A percentile compares a stretch with the other conserved stretches of the same genome.
Evolutionary conservation across 2,113 vertebrate genomes (phyloP).

Genomic region (Pluvialis apricaria): DNA sequence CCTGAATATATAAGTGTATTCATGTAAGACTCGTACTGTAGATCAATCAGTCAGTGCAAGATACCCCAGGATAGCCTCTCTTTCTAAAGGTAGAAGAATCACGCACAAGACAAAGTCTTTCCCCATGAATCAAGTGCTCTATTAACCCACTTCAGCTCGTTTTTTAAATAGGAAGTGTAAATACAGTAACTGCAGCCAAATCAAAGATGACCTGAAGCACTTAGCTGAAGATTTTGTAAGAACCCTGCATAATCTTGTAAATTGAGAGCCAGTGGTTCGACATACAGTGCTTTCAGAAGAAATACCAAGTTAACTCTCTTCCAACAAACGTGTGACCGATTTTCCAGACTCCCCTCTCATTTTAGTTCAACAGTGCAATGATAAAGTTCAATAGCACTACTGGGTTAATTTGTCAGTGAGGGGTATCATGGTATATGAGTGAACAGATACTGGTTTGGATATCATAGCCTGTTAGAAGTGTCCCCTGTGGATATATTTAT

Average conservation of each 20-base stretch:
- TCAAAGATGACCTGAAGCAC: background rate
- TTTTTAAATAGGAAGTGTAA: background rate
- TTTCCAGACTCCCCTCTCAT: background rate
- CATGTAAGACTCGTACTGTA: background rate
- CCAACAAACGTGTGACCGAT: background rate
- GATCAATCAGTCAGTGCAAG: background rate
- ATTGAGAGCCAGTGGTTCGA: background rate
- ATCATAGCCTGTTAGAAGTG: background rate
- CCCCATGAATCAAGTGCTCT: background rate
- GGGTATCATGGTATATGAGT: background rate
- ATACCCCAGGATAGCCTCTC: background rate
- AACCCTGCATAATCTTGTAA: background rate
- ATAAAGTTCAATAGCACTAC: background rate
- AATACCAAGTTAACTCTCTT: background rate
- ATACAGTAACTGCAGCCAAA: background rate
- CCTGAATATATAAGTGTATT: background rate
- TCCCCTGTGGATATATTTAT: background rate
- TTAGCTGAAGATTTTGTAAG: background rate
- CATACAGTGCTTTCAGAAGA: background rate
- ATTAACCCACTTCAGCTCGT: background rate
- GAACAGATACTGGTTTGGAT: background rate
- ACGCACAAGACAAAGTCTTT: background rate
- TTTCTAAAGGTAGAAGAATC: background rate
- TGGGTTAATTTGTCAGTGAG: background rate
- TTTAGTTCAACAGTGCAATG: background rate